A percentile compares a stretch with the other conserved stretches of the same genome.
Evolutionary conservation across 2,113 vertebrate genomes (phyloP).

Genomic region (Nipponia nippon): DNA sequence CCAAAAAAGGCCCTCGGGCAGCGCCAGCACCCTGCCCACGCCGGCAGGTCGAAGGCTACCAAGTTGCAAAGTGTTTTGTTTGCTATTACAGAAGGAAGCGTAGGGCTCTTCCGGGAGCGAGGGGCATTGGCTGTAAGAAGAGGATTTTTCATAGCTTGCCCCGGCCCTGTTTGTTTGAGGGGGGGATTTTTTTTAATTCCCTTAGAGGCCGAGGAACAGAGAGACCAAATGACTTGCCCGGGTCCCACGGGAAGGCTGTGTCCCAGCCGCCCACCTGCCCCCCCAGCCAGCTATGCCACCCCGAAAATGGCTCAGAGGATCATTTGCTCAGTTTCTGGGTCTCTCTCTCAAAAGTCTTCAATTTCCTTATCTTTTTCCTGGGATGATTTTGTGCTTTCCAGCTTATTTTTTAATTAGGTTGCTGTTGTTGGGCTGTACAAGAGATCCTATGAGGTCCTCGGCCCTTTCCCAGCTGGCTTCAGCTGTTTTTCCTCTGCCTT

Average conservation of each 20-base stretch:
- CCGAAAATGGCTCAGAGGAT: background rate
- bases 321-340: background rate
- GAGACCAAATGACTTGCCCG: background rate
- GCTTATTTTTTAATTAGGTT: background rate
- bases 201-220: background rate
- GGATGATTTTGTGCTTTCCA: background rate
- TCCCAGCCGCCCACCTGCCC: background rate
- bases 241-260: background rate
- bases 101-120: background rate
- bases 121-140: background rate
- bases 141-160: background rate
- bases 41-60: background rate
- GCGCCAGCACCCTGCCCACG: fast-evolving
- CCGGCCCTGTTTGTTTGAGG: background rate
- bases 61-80: background rate
- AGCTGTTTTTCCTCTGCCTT: background rate
- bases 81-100: background rate
- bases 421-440: background rate
- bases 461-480: background rate
- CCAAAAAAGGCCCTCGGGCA: background rate
- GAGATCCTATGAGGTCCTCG: background rate
- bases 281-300: fast-evolving
- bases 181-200: background rate
- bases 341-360: background rate
- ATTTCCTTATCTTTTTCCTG: background rate